Conservation (phyloP, 2,797 vertebrate species). For the Sebastes glaucus region DNA sequence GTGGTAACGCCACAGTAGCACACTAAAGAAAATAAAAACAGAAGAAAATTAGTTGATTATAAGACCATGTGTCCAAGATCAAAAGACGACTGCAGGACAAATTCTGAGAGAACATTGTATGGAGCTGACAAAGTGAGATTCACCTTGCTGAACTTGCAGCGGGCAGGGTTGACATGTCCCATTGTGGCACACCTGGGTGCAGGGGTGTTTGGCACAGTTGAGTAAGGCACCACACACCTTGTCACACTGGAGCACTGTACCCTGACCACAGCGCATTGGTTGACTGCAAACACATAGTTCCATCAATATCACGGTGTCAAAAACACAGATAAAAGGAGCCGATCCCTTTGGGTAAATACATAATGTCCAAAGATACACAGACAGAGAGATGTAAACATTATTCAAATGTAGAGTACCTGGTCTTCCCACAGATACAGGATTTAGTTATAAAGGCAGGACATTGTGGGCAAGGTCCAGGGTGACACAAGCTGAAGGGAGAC, state of each 20-base stretch:
- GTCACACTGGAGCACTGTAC: conserved; percentile 87
- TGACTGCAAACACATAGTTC: conserved; percentile 81
- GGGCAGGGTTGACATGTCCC: conserved; percentile 91
- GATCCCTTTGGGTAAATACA: not conserved
- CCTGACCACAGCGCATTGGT: conserved; percentile 94
- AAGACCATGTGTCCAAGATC: not conserved
- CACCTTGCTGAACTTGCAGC: conserved; percentile 89
- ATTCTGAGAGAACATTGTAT: not conserved
- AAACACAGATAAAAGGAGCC: no score
- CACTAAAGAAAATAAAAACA: conserved; percentile 69
- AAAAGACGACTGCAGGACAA: not conserved
- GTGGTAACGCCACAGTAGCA: conserved; percentile 91
- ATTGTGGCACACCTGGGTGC: conserved; percentile 90
- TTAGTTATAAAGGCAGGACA: conserved; percentile 96
- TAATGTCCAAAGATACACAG: not conserved
- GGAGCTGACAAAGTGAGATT: conserved; percentile 33
- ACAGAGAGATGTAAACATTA: not conserved
- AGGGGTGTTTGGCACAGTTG: conserved; percentile 92
- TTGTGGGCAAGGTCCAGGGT: conserved; percentile 96
- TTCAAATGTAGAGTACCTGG: conserved; percentile 81
- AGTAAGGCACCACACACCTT: conserved; percentile 87
- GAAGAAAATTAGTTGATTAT: not conserved
- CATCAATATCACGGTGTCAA: not conserved
- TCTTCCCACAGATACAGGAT: conserved; percentile 92
- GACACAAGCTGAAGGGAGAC: conserved; percentile 87